phyloP scores from a whole-genome alignment of 2,113 vertebrate genomes.

The Mola mola region DNA sequence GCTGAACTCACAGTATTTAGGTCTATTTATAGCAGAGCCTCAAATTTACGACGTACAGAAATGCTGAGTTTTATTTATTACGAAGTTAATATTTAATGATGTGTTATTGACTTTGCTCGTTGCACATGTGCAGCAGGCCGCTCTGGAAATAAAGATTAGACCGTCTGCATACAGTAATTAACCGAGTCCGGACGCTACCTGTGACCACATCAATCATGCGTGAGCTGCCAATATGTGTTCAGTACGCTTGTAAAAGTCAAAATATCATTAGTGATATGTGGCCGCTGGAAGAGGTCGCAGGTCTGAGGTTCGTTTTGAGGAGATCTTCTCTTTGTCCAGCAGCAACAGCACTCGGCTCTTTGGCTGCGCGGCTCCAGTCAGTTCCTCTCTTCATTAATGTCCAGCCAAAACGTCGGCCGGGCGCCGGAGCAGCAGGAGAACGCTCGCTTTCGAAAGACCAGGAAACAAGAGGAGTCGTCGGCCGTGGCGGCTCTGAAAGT shows the following conservation, averaged over 20 bases:
- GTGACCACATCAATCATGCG: not conserved
- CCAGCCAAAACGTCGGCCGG: too few relatives aligned
- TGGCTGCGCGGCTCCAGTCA: too few relatives aligned
- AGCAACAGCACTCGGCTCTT: too few relatives aligned
- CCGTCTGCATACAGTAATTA: constrained; percentile 18
- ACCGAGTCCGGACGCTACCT: constrained; percentile 18
- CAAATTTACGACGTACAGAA: constrained; percentile 1
- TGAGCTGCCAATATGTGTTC: constrained; percentile 3
- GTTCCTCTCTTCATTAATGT: too few relatives aligned
- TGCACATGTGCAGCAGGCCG: not conserved
- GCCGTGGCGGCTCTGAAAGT: too few relatives aligned
- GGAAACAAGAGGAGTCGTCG: not conserved
- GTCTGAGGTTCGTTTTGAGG: not conserved
- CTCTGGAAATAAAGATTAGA: not conserved
- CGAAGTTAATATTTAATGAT: constrained; percentile 31
- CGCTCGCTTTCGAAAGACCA: not conserved
- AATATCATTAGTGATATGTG: not conserved
- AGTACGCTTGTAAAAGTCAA: constrained; percentile 21
- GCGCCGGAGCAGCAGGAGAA: too few relatives aligned
- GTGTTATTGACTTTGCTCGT: constrained; percentile 15
- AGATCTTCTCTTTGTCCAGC: not conserved
- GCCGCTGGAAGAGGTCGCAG: not conserved
- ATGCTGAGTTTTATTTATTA: constrained; percentile 21
- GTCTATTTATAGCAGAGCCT: constrained; percentile 6
- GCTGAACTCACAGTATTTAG: not conserved